Conservation (phyloP, 2,888 invertebrate species). For the Agyllia agylla region DNA sequence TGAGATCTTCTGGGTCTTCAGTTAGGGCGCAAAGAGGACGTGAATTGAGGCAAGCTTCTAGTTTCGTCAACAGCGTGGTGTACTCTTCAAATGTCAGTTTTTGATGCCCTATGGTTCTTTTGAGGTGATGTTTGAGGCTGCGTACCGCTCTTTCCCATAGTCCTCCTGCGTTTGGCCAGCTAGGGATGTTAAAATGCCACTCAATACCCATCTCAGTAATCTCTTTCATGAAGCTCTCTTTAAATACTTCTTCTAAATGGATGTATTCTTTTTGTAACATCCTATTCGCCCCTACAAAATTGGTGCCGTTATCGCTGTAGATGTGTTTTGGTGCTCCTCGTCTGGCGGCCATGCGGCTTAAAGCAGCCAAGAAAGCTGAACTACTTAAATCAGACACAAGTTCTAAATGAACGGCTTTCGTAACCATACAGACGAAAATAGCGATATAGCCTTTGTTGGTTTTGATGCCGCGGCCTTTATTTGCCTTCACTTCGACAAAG, state of each 20-base stretch:
- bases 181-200: constrained; percentile 4
- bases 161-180: not conserved
- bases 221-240: not conserved
- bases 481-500: constrained; percentile 39
- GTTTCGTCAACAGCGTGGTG: not conserved
- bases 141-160: not conserved
- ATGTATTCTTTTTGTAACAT: constrained; percentile 8
- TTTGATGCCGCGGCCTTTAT: constrained; percentile 20
- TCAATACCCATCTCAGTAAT: not conserved
- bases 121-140: not conserved
- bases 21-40: constrained; percentile 26
- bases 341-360: constrained; percentile 40
- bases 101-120: not conserved
- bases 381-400: constrained; percentile 50
- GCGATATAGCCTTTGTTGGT: constrained; percentile 26
- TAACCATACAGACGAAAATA: constrained; percentile 32
- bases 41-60: constrained; percentile 31
- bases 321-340: constrained; percentile 43
- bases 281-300: constrained; percentile 34
- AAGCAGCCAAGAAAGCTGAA: constrained; percentile 49
- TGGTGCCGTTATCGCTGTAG: constrained; percentile 55
- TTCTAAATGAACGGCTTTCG: constrained; percentile 54
- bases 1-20: constrained; percentile 33
- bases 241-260: not conserved
- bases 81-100: constrained; percentile 17